Evolutionary conservation across 1,140 invertebrate genomes (phyloP).

Genomic region (Physella acuta): DNA sequence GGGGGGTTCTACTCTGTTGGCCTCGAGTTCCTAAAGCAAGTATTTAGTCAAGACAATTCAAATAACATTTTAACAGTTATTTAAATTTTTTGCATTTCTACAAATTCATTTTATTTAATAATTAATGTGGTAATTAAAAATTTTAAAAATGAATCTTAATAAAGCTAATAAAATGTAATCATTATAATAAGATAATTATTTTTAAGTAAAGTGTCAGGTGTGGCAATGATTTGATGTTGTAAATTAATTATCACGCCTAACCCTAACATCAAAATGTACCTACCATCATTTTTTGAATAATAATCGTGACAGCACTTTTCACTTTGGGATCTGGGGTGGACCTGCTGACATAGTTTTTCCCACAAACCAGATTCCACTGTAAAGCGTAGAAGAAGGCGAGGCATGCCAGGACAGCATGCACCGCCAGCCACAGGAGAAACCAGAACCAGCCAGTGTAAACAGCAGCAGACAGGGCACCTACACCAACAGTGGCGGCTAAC

Average conservation of each 20-base stretch:
- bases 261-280: not conserved
- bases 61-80: not conserved
- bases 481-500: constrained; percentile 1
- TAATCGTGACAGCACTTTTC: constrained; percentile 9
- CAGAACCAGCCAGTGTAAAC: constrained; percentile 20
- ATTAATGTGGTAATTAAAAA: not conserved
- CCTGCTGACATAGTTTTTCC: constrained; percentile 8
- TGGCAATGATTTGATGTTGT: not conserved
- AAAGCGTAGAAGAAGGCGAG: constrained; percentile 22
- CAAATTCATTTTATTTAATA: not conserved
- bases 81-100: not conserved
- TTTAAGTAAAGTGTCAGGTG: not conserved
- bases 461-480: too few species aligned
- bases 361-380: constrained; percentile 22
- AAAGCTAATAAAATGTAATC: not conserved
- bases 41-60: not conserved
- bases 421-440: not conserved
- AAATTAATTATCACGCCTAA: not conserved
- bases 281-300: constrained; percentile 23
- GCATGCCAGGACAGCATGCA: not conserved
- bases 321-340: not conserved
- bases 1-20: constrained; percentile 18
- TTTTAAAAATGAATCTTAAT: not conserved
- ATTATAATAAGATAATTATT: not conserved
- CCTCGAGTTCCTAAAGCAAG: constrained; percentile 37